Evolutionary conservation across 2,888 invertebrate species (phyloP), one percentile per base, ranked within the genome.

Genomic region (Amphiduros pacificus): DNA sequence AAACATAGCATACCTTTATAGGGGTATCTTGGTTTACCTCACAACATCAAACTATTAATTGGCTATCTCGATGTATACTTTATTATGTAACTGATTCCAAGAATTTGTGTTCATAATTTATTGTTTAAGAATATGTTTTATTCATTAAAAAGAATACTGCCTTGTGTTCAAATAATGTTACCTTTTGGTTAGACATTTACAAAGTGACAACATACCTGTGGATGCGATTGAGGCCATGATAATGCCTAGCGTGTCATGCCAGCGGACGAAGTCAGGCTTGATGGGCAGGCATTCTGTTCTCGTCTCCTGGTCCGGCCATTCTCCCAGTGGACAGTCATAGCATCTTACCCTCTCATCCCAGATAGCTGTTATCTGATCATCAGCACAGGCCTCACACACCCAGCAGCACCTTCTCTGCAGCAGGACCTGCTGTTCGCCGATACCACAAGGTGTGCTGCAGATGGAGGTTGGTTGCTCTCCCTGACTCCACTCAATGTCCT

Each of bases 391-490:
- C 22, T 44, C 44, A 44, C 44, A 44, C n/a, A 44, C 44, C 70
- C 70, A 71, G 61, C 72, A 73, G 50, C 72, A 71, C 26, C 41
- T 48, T 0, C 55, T 63, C 31, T 66, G 63, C 11, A 32, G 54
- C 28, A 50, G 55, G 1, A 69, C 62, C 6, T 65, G 64, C 52
- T 65, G 63, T 31, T 69, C 61, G 0, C 71, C 69, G 26, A 36
- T 24, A 14, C 36, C 50, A 59, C 74, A 73, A n/a, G 59, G 52
- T 20, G 57, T 54, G 40, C 70, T 68, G 62, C 73, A 73, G 1
- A 40, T 57, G 6, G 68, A 61, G 29, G 54, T 27, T 27, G 67
- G 63, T 11, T 61, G 60, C 22, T 31, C 48, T 17, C 52, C 59
- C 6, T 57, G 29, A 2, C 60, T 48, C 66, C 66, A 66, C 41